These are phyloP conservation scores for Cervus canadensis DNA, from an alignment of 2,113 vertebrate genomes.

Conservation along the genomic window DNA sequence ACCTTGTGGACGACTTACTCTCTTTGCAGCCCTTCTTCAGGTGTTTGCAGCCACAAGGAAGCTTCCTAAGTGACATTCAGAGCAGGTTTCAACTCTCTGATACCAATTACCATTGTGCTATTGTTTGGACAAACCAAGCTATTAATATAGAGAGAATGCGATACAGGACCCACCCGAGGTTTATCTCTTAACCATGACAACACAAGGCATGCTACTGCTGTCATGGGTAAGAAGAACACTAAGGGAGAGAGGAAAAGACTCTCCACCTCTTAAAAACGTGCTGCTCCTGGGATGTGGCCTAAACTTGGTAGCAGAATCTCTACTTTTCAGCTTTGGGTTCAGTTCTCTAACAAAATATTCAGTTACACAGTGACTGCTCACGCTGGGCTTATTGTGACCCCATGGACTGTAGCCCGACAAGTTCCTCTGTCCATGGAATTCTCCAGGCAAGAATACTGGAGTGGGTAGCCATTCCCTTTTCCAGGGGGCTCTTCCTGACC, in stretches of 20 bases:
- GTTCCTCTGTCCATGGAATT: neutral
- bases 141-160: neutral
- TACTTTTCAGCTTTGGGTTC: neutral
- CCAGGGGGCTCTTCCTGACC: neutral
- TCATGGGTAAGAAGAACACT: neutral
- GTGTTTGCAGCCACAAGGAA: neutral
- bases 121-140: neutral
- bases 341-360: neutral
- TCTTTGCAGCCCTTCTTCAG: neutral
- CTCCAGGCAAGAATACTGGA: neutral
- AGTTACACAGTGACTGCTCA: neutral
- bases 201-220: neutral
- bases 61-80: neutral
- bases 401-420: neutral
- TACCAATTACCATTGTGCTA: neutral
- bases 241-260: neutral
- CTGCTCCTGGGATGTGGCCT: neutral
- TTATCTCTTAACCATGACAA: neutral
- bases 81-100: neutral
- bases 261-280: neutral
- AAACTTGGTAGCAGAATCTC: neutral
- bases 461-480: neutral
- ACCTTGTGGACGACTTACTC: rapidly evolving
- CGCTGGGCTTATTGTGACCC: neutral
- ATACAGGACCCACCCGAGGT: no score